Evolutionary conservation across 2,888 invertebrate species (phyloP), one percentile per base, ranked within the genome.

Genomic region (Rutpela maculata): DNA sequence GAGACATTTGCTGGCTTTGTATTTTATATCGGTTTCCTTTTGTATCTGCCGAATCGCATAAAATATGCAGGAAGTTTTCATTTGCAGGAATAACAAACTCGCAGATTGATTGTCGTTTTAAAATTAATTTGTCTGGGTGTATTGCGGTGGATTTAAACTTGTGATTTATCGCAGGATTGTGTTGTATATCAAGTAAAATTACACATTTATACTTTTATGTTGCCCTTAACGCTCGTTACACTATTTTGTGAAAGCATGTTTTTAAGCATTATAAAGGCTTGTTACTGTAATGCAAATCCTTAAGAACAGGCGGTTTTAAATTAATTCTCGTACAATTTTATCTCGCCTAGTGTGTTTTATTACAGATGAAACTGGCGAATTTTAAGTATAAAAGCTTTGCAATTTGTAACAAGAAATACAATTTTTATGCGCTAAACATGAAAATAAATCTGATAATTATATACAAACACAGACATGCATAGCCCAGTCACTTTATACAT

Each of bases 51-150:
- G 4, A 56, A 57, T 55, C 1, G 26, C 56, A 26, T 35, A 57
- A 68, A 68, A 57, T 68, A 57, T 68, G 56, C 56, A 55, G 7
- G 26, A 55, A 19, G n/a, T 55, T 67, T 43, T 22, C 55, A 50
- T 67, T 18, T 43, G 10, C 22, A n/a, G 55, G 43, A 11, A 12
- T 50, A 67, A 22, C 67, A 17, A 15, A 55, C 22, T 19, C n/a
- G n/a, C 18, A 17, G 67, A 68, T 57, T 68, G 26, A 68, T 56
- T 22, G 55, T 55, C n/a, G 31, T 31, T 55, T n/a, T 50, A 18
- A 4, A 38, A 63, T 38, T 17, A 35, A 18, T 63, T 22, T 17
- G 19, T 19, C 12, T 43, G 15, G 43, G 43, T 43, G 43, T 43
- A 43, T 15, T 15, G 4, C 43, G 43, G 43, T 43, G 43, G 15